Base-by-base conservation (phyloP, 1,140 invertebrate genomes). In the Whitmania pigra region DNA sequence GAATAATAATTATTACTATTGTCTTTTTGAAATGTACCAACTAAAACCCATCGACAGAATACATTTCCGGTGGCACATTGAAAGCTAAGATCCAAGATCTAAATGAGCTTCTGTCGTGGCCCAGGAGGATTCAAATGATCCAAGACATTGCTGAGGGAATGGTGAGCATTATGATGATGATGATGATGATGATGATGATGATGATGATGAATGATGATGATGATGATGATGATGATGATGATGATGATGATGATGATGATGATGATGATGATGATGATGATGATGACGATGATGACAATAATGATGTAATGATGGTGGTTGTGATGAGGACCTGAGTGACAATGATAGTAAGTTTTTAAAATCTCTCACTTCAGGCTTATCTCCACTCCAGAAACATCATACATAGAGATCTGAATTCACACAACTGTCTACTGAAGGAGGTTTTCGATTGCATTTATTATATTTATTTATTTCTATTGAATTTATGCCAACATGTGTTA, bases 301-400 rank as follows among this genome's bases (percentile, higher is more conserved):
- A 74, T 29, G 55, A 67, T 20, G 5, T 43, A 5, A 53, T 15
- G 36, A 6, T 71, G 3, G 17, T n/a, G 18, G 13, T 13, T 6
- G 13, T 13, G 13, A 43, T 13, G 40, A 43, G 5, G 40, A 43
- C 13, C 5, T 6, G 5, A 13, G 13, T 43, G 40, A 43, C 13
- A 13, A 43, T 43, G 40, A 43, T 43, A 13, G 13, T 43, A 13
- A 7, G 43, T 0, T 49, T 49, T 15, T 17, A 49, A 0, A 17
- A 49, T 11, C 13, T 5, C 43, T 72, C 6, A 69, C 76, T 77
- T 40, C 75, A 81, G 80, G 73, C 74, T 13, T 82, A 82, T 71
- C 74, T 82, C n/a, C 81, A 82, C 74, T 80, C 79, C 3, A 77
- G 79, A 75, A 78, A 79, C 73, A 79, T 82, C 69, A 81, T 82